These are phyloP conservation scores for Merluccius polli DNA, from an alignment of 2,797 vertebrate genomes.

Conservation along the genomic window DNA sequence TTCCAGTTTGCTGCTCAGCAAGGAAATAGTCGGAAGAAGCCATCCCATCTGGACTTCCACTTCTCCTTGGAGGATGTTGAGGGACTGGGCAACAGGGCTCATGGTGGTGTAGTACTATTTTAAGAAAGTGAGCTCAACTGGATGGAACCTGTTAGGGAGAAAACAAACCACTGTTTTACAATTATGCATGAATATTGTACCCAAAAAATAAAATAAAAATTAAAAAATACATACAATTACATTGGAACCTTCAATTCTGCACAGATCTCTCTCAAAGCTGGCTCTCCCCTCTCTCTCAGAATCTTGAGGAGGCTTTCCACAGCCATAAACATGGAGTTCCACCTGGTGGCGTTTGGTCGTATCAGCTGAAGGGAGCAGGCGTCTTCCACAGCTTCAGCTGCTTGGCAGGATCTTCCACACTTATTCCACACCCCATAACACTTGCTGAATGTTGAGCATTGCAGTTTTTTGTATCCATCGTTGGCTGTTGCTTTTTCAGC, in stretches of 20 bases:
- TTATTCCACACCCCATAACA: conserved; percentile 18
- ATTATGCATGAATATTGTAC: background rate
- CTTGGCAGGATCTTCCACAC: conserved; percentile 17
- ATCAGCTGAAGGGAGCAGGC: conserved; percentile 22
- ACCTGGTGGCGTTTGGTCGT: conserved; percentile 12
- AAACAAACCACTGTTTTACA: background rate
- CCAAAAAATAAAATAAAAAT: background rate
- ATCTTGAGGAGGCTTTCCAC: conserved; percentile 23
- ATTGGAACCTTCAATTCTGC: conserved; percentile 26
- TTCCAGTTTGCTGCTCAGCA: conserved; percentile 19
- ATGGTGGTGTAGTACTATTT: too few species aligned
- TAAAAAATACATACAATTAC: conserved; percentile 6
- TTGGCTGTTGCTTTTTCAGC: conserved; percentile 20
- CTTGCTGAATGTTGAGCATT: conserved; percentile 9
- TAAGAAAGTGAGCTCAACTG: conserved; percentile 19
- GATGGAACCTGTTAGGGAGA: conserved; percentile 21
- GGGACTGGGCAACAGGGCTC: background rate
- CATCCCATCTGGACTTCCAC: conserved; percentile 15
- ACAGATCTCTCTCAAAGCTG: conserved; percentile 8
- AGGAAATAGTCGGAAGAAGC: conserved; percentile 16
- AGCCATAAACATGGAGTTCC: conserved; percentile 18
- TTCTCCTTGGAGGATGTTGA: too few species aligned
- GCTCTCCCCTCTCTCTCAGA: conserved; percentile 11
- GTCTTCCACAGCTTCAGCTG: conserved; percentile 25
- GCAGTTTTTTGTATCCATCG: conserved; percentile 25